phyloP scores from a whole-genome alignment of 1,140 invertebrate species.

The Rhynchophorus ferrugineus region DNA sequence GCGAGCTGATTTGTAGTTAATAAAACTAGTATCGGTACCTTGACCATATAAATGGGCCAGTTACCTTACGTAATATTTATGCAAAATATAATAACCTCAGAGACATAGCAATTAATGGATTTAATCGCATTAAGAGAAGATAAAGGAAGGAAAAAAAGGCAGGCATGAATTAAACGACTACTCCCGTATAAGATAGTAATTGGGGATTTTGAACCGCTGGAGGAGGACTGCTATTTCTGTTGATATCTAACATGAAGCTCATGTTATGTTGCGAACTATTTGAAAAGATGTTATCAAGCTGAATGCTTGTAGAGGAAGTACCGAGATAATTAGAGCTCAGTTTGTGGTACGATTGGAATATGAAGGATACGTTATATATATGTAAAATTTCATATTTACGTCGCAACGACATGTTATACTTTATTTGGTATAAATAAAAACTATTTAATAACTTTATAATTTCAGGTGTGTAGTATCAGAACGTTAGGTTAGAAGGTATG shows the following conservation, averaged over 20 bases:
- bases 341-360: too few relatives aligned
- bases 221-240: background rate
- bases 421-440: too few relatives aligned
- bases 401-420: too few relatives aligned
- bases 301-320: background rate
- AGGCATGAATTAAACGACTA: background rate
- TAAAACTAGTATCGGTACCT: background rate
- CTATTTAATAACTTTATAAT: too few relatives aligned
- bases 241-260: background rate
- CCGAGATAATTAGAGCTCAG: background rate
- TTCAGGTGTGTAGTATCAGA: too few relatives aligned
- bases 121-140: slow-evolving; percentile 7
- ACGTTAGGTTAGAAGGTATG: too few relatives aligned
- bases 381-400: too few relatives aligned
- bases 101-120: slow-evolving; percentile 13
- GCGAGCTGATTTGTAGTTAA: background rate
- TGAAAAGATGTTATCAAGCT: background rate
- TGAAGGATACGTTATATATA: too few relatives aligned
- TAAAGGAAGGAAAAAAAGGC: background rate
- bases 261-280: background rate
- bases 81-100: slow-evolving; percentile 17
- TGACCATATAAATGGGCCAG: slow-evolving; percentile 12
- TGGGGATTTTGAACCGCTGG: background rate
- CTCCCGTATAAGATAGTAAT: background rate
- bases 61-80: slow-evolving; percentile 17